Evolutionary conservation across 2,888 invertebrate species (phyloP).

Genomic region (Pristionchus exspectatus): DNA sequence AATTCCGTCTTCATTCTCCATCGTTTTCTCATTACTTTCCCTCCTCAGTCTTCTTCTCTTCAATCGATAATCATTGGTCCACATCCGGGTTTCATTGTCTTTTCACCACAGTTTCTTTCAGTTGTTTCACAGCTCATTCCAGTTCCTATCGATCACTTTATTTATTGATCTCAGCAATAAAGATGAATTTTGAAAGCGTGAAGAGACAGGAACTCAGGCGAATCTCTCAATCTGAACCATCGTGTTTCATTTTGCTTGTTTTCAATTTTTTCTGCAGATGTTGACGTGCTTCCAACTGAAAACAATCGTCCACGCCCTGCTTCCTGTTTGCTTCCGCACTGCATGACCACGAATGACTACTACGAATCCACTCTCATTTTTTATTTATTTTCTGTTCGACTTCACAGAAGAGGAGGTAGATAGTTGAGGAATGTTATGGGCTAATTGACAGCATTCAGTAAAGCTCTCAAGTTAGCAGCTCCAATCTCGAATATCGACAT

Average conservation of each 20-base stretch:
- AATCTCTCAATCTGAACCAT: too few species aligned
- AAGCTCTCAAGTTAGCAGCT: background rate
- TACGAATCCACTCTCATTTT: background rate
- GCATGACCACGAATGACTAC: background rate
- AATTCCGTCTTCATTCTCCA: background rate
- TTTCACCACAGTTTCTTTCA: constrained; percentile 20
- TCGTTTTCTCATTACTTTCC: constrained; percentile 12
- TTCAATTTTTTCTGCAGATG: background rate
- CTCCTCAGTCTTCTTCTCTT: background rate
- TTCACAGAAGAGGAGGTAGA: too few species aligned
- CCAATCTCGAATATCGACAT: background rate
- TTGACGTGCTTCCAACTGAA: background rate
- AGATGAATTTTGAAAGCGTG: background rate
- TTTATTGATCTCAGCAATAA: constrained; percentile 21
- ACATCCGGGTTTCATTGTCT: background rate
- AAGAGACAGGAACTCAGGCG: background rate
- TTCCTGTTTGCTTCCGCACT: background rate
- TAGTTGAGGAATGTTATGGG: too few species aligned
- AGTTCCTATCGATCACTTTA: background rate
- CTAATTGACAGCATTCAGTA: background rate
- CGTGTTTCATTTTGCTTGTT: too few species aligned
- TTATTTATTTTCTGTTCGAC: background rate
- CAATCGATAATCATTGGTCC: constrained; percentile 10
- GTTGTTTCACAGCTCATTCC: constrained; percentile 40
- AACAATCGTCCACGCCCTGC: background rate